phyloP scores from a whole-genome alignment of 2,797 vertebrate species.

The Chelon labrosus region DNA sequence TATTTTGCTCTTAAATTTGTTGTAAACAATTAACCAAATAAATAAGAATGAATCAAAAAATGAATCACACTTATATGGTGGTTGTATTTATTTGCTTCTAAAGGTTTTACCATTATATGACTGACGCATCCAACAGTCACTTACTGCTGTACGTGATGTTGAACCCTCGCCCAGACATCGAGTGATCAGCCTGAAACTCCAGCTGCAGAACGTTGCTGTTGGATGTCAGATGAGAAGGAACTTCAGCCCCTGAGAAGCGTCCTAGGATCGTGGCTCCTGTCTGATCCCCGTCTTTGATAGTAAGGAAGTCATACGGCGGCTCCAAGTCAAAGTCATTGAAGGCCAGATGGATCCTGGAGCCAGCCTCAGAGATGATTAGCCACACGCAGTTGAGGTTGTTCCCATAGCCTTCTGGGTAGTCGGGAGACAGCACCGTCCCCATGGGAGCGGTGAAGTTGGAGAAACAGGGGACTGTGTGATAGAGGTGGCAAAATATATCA shows the following conservation, averaged over 20 bases:
- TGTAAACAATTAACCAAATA: too few relatives aligned
- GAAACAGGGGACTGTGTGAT: conserved; percentile 93
- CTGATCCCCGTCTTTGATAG: conserved; percentile 95
- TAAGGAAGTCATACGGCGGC: conserved; percentile 98
- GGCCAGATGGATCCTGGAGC: conserved; percentile 95
- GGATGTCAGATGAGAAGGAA: conserved; percentile 96
- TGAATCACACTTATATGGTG: conserved; percentile 2
- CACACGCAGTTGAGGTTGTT: conserved; percentile 99
- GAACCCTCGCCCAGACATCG: conserved; percentile 98
- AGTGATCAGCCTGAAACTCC: conserved; percentile 99
- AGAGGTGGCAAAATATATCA: conserved; percentile 27
- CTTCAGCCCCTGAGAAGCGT: conserved; percentile 96
- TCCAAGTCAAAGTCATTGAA: conserved; percentile 99
- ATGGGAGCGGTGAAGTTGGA: conserved; percentile 98
- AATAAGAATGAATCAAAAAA: neutral
- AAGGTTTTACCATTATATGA: conserved; percentile 1
- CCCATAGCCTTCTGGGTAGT: conserved; percentile 99
- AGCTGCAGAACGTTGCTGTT: conserved; percentile 93
- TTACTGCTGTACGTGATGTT: conserved; percentile 99
- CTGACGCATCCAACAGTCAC: conserved; percentile 58
- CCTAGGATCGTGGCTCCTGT: conserved; percentile 91
- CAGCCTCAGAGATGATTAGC: conserved; percentile 95
- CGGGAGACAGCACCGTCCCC: conserved; percentile 97
- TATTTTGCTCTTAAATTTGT: neutral
- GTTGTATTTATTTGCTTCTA: neutral